phyloP scores from a whole-genome alignment of 2,797 vertebrate genomes.

The Melopsittacus undulatus region DNA sequence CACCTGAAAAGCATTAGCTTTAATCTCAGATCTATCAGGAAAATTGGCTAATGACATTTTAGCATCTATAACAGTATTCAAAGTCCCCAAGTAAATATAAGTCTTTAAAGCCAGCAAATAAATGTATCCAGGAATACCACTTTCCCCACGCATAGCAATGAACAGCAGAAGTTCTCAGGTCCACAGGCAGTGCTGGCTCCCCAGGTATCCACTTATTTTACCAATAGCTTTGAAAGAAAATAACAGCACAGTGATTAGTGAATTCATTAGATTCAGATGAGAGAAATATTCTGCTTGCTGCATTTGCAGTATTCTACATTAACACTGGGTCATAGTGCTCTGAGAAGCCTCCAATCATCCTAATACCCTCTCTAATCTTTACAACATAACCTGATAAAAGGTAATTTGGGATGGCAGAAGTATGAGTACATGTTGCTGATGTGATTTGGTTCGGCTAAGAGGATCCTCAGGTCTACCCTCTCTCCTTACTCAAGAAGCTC shows the following conservation, averaged over 20 bases:
- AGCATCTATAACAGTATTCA: slow-evolving; percentile 36
- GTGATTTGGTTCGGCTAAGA: background rate
- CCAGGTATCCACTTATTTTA: slow-evolving; percentile 18
- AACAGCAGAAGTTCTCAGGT: background rate
- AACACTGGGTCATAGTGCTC: background rate
- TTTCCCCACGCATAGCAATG: background rate
- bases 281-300: background rate
- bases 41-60: slow-evolving; percentile 35
- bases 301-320: background rate
- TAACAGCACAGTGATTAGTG: slow-evolving; percentile 21
- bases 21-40: slow-evolving; percentile 14
- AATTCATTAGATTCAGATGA: slow-evolving; percentile 38
- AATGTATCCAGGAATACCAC: background rate
- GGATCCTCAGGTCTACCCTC: background rate
- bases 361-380: slow-evolving; percentile 13
- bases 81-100: background rate
- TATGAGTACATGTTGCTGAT: background rate
- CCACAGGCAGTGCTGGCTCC: background rate
- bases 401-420: slow-evolving; percentile 8
- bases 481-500: background rate
- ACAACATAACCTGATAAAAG: slow-evolving; percentile 32
- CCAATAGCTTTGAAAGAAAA: slow-evolving; percentile 40
- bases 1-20: slow-evolving; percentile 39
- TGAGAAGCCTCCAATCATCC: slow-evolving; percentile 12
- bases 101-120: slow-evolving; percentile 8